Evolutionary conservation across 2,888 invertebrate species (phyloP).

Genomic region (Pristionchus mayeri): DNA sequence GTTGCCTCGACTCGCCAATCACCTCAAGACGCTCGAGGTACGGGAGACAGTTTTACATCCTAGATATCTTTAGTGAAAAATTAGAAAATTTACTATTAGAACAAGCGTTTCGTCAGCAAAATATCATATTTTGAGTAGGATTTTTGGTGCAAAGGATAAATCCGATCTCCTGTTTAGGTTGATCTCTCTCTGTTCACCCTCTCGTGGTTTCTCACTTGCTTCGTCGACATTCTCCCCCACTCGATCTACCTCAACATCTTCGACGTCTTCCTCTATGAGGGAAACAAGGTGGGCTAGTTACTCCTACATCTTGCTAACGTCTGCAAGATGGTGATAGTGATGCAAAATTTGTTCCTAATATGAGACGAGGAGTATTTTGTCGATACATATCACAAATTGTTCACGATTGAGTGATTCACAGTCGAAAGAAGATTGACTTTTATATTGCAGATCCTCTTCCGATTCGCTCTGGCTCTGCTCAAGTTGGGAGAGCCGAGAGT

Average conservation of each 20-base stretch:
- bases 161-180: slow-evolving; percentile 52
- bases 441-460: slow-evolving; percentile 79
- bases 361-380: too few relatives aligned
- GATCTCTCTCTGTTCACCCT: slow-evolving; percentile 79
- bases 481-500: slow-evolving; percentile 79
- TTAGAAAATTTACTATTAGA: too few relatives aligned
- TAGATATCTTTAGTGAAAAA: too few relatives aligned
- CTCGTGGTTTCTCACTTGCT: slow-evolving; percentile 81
- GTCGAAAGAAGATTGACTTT: too few relatives aligned
- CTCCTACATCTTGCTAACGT: too few relatives aligned
- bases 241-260: slow-evolving; percentile 80
- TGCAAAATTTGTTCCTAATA: too few relatives aligned
- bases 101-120: too few relatives aligned
- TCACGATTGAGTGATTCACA: too few relatives aligned
- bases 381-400: not conserved
- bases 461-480: slow-evolving; percentile 80
- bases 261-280: slow-evolving; percentile 80
- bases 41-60: too few relatives aligned
- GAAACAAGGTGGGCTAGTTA: slow-evolving; percentile 79
- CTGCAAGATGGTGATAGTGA: not conserved
- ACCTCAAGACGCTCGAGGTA: slow-evolving; percentile 78
- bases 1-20: slow-evolving; percentile 78
- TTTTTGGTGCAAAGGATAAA: too few relatives aligned
- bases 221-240: slow-evolving; percentile 80
- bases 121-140: too few relatives aligned